Conservation (phyloP, 2,113 vertebrate genomes). For the Oreocharis arfaki region DNA sequence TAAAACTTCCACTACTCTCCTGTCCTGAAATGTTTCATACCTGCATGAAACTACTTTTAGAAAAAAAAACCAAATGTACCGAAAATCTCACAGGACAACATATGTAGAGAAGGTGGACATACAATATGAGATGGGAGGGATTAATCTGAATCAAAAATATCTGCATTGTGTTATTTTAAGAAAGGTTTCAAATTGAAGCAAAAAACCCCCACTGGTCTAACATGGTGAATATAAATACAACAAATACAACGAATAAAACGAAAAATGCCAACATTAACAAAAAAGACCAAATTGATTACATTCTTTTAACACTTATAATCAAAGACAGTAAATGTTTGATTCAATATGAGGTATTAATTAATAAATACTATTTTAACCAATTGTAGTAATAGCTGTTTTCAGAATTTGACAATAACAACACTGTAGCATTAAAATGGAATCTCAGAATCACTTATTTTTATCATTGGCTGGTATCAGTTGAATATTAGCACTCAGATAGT, state of each 20-base stretch:
- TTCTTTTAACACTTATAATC: background rate
- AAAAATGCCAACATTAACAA: background rate
- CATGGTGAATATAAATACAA: background rate
- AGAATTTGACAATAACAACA: background rate
- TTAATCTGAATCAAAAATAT: background rate
- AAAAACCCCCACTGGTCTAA: background rate
- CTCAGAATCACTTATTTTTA: background rate
- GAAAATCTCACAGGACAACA: background rate
- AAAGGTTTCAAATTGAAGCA: background rate
- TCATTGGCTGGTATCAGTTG: background rate
- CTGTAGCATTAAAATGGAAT: background rate
- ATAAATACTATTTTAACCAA: background rate
- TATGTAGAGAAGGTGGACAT: background rate
- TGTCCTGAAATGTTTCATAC: background rate
- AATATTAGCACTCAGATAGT: background rate
- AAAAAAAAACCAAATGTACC: background rate
- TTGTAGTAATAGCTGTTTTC: background rate
- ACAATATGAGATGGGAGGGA: background rate
- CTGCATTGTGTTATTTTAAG: background rate
- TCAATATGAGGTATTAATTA: background rate
- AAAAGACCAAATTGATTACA: background rate
- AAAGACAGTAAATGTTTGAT: background rate
- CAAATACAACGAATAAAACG: fast-evolving
- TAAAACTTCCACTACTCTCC: background rate
- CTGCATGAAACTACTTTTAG: background rate